These are phyloP conservation scores for Drosophila nigromelanica DNA, from an alignment of 1,140 invertebrate genomes.

Conservation along the genomic window DNA sequence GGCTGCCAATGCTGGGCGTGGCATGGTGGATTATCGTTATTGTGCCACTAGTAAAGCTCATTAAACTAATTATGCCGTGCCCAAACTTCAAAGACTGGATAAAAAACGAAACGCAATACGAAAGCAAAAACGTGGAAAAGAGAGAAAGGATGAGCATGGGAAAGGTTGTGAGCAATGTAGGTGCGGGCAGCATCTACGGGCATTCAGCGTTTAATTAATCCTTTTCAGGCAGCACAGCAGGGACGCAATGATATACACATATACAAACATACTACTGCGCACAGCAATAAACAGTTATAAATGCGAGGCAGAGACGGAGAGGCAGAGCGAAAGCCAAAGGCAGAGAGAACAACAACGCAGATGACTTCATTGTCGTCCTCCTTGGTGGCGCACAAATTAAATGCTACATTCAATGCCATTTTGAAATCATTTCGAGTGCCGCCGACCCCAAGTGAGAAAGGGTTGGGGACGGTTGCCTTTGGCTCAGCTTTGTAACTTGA, in stretches of 20 bases:
- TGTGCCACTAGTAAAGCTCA: conserved; percentile 68
- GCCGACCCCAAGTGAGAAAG: conserved; percentile 26
- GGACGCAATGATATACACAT: conserved; percentile 19
- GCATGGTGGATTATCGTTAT: conserved; percentile 47
- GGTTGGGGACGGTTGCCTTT: conserved; percentile 6
- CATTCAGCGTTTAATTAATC: conserved; percentile 75
- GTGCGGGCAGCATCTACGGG: conserved; percentile 39
- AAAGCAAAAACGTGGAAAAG: conserved; percentile 13
- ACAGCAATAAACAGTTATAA: conserved; percentile 78
- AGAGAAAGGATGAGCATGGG: not conserved
- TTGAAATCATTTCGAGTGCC: conserved; percentile 71
- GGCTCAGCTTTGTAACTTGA: conserved; percentile 29
- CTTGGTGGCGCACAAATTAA: conserved; percentile 73
- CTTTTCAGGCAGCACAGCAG: conserved; percentile 61
- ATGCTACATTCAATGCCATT: conserved; percentile 82
- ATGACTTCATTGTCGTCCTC: conserved; percentile 48
- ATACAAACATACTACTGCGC: conserved; percentile 30
- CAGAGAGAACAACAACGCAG: conserved; percentile 38
- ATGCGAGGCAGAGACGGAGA: conserved; percentile 36
- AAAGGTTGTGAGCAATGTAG: not conserved
- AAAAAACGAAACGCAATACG: conserved; percentile 19
- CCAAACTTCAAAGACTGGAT: conserved; percentile 66
- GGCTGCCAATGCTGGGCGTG: conserved; percentile 14
- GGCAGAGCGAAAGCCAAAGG: conserved; percentile 12
- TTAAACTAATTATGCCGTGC: conserved; percentile 78